Evolutionary conservation across 2,797 vertebrate genomes (phyloP).

Genomic region (Mormyrus hasselquistii): DNA sequence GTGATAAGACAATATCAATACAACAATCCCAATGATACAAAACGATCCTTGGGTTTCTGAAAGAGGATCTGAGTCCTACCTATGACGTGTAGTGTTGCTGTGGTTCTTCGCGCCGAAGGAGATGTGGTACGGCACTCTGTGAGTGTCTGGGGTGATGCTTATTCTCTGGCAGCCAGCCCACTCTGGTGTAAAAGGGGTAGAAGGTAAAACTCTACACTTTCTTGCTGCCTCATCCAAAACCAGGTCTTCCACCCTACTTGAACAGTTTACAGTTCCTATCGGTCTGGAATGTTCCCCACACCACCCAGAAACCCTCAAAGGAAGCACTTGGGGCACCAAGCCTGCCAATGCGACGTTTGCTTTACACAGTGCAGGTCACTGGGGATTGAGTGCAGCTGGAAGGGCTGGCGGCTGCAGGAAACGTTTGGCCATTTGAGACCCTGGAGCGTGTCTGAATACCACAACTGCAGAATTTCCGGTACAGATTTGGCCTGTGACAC

Average conservation of each 20-base stretch:
- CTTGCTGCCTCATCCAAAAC: not conserved
- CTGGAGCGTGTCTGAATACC: not conserved
- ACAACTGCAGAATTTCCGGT: not conserved
- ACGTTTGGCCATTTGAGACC: not conserved
- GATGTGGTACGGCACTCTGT: constrained; percentile 90
- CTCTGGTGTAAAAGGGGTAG: constrained; percentile 58
- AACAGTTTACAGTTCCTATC: not conserved
- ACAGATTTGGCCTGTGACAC: not conserved
- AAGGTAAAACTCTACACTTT: not conserved
- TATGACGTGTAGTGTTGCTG: constrained; percentile 65
- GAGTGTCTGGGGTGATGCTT: constrained; percentile 84
- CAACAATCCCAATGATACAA: not conserved
- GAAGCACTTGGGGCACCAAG: not conserved
- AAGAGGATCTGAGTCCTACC: constrained; percentile 53
- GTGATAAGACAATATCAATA: not conserved
- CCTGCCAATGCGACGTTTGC: not conserved
- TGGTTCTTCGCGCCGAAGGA: constrained; percentile 80
- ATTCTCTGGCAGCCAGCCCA: constrained; percentile 92
- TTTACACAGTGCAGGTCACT: not conserved
- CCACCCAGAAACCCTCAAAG: not conserved
- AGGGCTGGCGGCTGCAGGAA: not conserved
- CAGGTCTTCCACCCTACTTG: not conserved
- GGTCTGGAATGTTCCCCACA: not conserved
- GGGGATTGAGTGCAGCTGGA: not conserved
- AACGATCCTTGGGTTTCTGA: not conserved